Evolutionary conservation across 2,888 invertebrate species (phyloP).

Genomic region (Pristionchus exspectatus): DNA sequence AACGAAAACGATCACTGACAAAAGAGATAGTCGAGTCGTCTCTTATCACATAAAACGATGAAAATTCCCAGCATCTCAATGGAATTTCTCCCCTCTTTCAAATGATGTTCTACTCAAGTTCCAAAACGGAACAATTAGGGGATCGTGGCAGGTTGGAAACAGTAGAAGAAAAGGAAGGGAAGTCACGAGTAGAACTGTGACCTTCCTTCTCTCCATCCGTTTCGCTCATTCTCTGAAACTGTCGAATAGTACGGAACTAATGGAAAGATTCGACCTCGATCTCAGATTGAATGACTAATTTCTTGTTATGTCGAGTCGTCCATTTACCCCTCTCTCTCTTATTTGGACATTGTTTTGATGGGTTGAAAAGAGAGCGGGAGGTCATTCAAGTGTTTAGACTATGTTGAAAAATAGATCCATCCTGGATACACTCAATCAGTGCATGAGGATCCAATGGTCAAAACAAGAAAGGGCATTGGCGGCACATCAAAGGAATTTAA

Average conservation of each 20-base stretch:
- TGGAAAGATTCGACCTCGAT: constrained; percentile 3
- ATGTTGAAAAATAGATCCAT: neutral
- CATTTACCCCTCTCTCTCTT: neutral
- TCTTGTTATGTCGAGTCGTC: constrained; percentile 40
- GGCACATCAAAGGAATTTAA: neutral
- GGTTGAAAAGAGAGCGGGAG: constrained; percentile 25
- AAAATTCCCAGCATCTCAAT: constrained; percentile 3
- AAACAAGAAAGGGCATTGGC: neutral
- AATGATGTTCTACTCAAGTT: neutral
- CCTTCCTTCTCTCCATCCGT: neutral
- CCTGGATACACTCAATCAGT: neutral
- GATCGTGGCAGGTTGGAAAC: neutral
- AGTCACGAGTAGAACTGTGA: neutral
- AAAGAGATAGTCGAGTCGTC: neutral
- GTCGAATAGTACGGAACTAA: constrained; percentile 1
- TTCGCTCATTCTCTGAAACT: neutral
- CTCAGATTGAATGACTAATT: constrained; percentile 37
- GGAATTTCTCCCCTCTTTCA: neutral
- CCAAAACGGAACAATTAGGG: neutral
- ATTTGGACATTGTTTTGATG: constrained; percentile 49
- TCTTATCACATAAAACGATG: constrained; percentile 31
- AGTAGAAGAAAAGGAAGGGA: neutral
- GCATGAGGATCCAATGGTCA: neutral
- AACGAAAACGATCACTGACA: neutral
- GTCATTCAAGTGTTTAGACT: constrained; percentile 36